A percentile compares a stretch with the other conserved stretches of the same genome.
phyloP scores from a whole-genome alignment of 2,113 vertebrate genomes.

The Grantiella picta region DNA sequence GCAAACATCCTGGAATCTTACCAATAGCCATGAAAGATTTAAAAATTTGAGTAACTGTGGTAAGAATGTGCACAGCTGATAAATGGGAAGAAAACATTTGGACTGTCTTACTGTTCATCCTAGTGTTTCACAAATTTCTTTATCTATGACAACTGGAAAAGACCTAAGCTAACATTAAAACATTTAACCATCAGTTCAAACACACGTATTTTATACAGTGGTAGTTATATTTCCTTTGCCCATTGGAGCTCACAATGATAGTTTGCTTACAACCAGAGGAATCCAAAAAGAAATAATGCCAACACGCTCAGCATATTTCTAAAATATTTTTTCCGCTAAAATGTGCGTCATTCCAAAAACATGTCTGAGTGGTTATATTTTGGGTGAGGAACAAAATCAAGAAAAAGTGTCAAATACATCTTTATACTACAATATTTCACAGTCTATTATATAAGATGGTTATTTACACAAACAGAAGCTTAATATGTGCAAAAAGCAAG shows the following conservation, averaged over 20 bases:
- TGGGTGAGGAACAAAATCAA: conserved; percentile 46
- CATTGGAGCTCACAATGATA: background rate
- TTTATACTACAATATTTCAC: background rate
- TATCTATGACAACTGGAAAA: conserved; percentile 25
- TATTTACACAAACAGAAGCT: conserved; percentile 24
- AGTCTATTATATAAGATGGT: background rate
- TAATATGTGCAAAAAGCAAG: background rate
- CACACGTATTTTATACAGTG: background rate
- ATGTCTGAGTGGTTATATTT: conserved; percentile 51
- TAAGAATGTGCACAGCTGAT: conserved; percentile 66
- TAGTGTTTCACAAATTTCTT: conserved; percentile 19
- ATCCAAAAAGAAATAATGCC: conserved; percentile 58
- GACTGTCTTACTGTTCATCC: background rate
- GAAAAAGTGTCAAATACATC: conserved; percentile 23
- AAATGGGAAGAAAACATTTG: conserved; percentile 59
- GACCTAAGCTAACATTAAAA: background rate
- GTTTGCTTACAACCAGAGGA: conserved; percentile 33
- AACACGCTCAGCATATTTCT: conserved; percentile 43
- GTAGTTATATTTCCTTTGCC: conserved; percentile 15
- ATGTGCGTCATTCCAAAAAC: conserved; percentile 43
- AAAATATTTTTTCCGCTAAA: conserved; percentile 55
- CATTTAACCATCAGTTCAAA: conserved; percentile 36
- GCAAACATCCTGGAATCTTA: conserved; percentile 73
- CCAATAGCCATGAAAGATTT: conserved; percentile 71
- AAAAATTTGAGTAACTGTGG: conserved; percentile 71